Evolutionary conservation across 2,113 vertebrate genomes (phyloP).

Genomic region (Nerophis lumbriciformis): DNA sequence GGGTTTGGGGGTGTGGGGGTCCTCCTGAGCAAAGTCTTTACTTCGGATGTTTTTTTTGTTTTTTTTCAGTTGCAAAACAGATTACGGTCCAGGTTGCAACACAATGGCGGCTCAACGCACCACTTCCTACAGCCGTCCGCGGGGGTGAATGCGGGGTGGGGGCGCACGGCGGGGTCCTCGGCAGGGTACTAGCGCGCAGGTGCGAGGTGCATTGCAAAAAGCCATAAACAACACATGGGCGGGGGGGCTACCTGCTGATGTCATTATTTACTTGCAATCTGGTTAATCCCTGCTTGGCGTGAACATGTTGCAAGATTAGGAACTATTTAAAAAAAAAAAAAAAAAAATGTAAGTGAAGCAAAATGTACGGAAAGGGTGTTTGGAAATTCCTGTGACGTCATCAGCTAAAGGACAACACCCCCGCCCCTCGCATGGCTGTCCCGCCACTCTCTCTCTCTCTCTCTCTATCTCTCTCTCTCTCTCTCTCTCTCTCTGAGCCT

Average conservation of each 20-base stretch:
- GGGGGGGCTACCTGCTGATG: neutral
- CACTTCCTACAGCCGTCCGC: conserved; percentile 71
- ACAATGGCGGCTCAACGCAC: conserved; percentile 70
- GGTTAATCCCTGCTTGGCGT: neutral
- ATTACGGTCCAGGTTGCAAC: conserved; percentile 69
- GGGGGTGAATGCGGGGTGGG: conserved; percentile 42
- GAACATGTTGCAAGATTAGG: neutral
- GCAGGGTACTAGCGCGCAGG: conserved; percentile 57
- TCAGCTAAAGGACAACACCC: neutral
- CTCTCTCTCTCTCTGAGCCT: neutral
- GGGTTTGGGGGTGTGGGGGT: conserved; percentile 55
- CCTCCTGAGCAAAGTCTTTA: conserved; percentile 60
- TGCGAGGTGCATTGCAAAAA: conserved; percentile 55
- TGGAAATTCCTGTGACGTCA: neutral
- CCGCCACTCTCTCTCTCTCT: neutral
- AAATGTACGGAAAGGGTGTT: neutral
- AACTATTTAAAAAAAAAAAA: neutral
- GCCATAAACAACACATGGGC: conserved; percentile 35
- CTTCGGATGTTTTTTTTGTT: conserved; percentile 65
- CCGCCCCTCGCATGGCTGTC: neutral
- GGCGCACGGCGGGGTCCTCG: conserved; percentile 58
- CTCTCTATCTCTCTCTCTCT: neutral
- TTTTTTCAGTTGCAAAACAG: conserved; percentile 81
- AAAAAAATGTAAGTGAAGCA: neutral
- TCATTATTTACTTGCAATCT: conserved; percentile 1